Percentiles rank a stretch among this genome's conserved stretches.
These are phyloP conservation scores for Pomacea maculata DNA, from an alignment of 1,140 invertebrate species.

Conservation along the genomic window DNA sequence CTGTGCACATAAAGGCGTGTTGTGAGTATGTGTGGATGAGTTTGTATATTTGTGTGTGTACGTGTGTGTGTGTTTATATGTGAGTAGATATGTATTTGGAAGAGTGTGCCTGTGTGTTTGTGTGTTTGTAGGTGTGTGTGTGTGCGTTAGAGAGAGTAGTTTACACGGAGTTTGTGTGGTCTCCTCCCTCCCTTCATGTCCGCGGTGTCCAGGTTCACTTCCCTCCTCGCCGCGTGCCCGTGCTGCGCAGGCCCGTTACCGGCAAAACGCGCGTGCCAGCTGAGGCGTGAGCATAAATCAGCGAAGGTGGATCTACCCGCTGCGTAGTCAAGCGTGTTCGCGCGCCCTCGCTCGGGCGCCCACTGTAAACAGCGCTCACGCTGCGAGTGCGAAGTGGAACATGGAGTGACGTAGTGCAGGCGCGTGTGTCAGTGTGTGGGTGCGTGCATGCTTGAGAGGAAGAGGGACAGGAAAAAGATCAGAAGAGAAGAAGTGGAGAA, in stretches of 20 bases:
- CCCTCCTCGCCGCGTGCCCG: background rate
- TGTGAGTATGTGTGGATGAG: background rate
- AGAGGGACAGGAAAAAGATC: background rate
- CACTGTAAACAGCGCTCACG: conserved; percentile 5
- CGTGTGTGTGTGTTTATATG: conserved; percentile 7
- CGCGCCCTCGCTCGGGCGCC: conserved; percentile 5
- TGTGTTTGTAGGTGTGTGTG: background rate
- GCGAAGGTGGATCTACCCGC: background rate
- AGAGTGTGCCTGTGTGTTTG: conserved; percentile 1
- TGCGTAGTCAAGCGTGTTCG: conserved; percentile 3
- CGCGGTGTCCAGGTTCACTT: background rate
- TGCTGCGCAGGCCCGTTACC: background rate
- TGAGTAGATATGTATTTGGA: background rate
- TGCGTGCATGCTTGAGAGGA: background rate
- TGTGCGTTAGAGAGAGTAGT: background rate
- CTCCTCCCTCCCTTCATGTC: background rate
- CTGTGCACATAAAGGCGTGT: background rate
- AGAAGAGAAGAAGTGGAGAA: background rate
- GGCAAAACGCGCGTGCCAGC: background rate
- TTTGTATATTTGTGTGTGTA: conserved; percentile 7
- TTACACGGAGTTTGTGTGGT: background rate
- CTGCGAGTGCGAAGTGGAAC: background rate
- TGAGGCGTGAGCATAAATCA: conserved; percentile 10
- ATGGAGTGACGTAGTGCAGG: background rate
- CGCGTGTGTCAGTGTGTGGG: background rate